Evolutionary conservation across 2,113 vertebrate species (phyloP), one percentile per base, ranked within the genome.

Genomic region (Takifugu flavidus): DNA sequence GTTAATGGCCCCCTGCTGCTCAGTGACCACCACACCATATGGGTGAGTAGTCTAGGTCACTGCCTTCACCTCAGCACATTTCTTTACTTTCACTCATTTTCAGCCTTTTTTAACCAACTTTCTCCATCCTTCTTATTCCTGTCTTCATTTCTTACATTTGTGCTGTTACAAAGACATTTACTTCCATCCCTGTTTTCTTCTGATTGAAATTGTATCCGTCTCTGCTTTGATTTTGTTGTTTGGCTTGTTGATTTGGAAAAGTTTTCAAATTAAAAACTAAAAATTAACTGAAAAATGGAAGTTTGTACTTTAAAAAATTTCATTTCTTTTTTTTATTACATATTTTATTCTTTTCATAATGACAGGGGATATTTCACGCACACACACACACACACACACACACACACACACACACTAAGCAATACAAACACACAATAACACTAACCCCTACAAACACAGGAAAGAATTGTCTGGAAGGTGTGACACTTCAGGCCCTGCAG

Each of bases 21-120:
- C 59, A 46, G 67, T 76, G 76, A 80, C 77, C 81, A 80, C 70
- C 25, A 13, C 58, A 54, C 80, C 82, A 28, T 86, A 88, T 83
- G 82, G 85, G 68, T 61, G 14, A 87, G 88, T 88, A 88, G 84
- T 82, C 72, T 66, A 84, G 88, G 84, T 84, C 83, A 42, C 63
- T 72, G 74, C 81, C 83, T 82, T 83, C 83, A 86, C 85, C 83
- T 87, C 75, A 72, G 72, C 79, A 82, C 53, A 56, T 31, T 47
- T 75, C 57, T 47, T 43, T 43, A 25, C 53, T 68, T 72, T 73
- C 54, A 44, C 58, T 51, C 8, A 11, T 39, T 62, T 58, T 11
- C 65, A 53, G 72, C 25, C 45, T 65, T 60, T 43, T 80, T 70
- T 68, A 14, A 15, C 6, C 13, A 47, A n/a, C 44, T 34, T 52